phyloP scores from a whole-genome alignment of 2,888 invertebrate genomes.

The Anodontia alba region DNA sequence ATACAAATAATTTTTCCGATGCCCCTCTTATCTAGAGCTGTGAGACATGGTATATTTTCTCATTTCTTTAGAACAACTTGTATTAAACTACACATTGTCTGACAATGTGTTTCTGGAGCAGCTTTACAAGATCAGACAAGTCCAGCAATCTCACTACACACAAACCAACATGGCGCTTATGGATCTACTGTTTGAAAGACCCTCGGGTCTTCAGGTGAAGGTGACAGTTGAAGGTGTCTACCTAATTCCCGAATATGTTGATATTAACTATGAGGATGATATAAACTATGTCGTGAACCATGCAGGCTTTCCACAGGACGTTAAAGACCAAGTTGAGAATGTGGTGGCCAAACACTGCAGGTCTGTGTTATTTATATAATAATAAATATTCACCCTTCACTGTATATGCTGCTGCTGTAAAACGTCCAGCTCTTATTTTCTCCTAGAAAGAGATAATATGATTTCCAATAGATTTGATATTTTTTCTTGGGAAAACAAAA shows the following conservation, averaged over 20 bases:
- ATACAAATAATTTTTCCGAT: too few species aligned
- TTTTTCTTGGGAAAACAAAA: too few species aligned
- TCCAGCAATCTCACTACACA: slow-evolving; percentile 77
- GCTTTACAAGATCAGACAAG: slow-evolving; percentile 72
- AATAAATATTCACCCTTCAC: background rate
- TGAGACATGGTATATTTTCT: too few species aligned
- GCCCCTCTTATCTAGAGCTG: too few species aligned
- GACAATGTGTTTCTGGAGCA: slow-evolving; percentile 82
- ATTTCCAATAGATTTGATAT: too few species aligned
- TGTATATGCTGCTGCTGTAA: too few species aligned
- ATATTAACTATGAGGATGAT: slow-evolving; percentile 79
- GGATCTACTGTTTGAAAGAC: slow-evolving; percentile 79
- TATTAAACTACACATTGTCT: slow-evolving; percentile 67
- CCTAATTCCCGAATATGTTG: slow-evolving; percentile 82
- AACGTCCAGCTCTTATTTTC: too few species aligned
- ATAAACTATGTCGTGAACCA: slow-evolving; percentile 44
- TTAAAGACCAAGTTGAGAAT: slow-evolving; percentile 68
- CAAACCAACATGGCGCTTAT: slow-evolving; percentile 78
- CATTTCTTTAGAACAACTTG: slow-evolving; percentile 34
- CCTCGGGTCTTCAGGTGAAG: slow-evolving; percentile 80
- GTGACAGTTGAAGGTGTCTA: slow-evolving; percentile 78
- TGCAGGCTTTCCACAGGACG: slow-evolving; percentile 51
- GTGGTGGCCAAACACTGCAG: slow-evolving; percentile 79
- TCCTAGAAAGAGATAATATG: too few species aligned
- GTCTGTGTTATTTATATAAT: slow-evolving; percentile 65